Conservation (phyloP, 2,888 invertebrate species). For the Machimus rusticus region DNA sequence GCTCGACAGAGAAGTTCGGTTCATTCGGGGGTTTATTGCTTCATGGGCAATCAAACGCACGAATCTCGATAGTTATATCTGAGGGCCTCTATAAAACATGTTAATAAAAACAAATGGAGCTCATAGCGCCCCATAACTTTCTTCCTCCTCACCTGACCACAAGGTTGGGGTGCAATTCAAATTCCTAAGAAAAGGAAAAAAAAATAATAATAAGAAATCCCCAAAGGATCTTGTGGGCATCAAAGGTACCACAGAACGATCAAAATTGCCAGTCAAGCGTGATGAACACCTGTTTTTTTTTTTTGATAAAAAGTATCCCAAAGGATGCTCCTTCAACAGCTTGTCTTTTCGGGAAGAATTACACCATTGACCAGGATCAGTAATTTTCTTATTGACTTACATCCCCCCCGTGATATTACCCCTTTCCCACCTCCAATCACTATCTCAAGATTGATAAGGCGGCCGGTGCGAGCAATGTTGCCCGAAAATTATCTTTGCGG, state of each 20-base stretch:
- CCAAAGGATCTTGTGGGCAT: neutral
- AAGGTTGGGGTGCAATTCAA: neutral
- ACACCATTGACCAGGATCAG: neutral
- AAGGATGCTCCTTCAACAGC: neutral
- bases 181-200: neutral
- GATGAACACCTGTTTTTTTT: neutral
- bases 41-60: neutral
- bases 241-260: neutral
- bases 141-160: neutral
- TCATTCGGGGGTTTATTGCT: neutral
- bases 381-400: conserved; percentile 33
- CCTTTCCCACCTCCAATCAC: neutral
- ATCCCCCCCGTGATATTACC: neutral
- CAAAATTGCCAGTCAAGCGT: conserved; percentile 12
- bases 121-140: neutral
- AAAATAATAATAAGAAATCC: neutral
- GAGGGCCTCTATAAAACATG: neutral
- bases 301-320: neutral
- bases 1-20: neutral
- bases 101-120: conserved; percentile 9
- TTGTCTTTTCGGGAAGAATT: neutral
- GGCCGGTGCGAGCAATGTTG: neutral
- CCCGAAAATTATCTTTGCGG: conserved; percentile 17
- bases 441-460: conserved; percentile 24
- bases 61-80: neutral